Evolutionary conservation across 2,113 vertebrate species (phyloP).

Genomic region (Zootoca vivipara): DNA sequence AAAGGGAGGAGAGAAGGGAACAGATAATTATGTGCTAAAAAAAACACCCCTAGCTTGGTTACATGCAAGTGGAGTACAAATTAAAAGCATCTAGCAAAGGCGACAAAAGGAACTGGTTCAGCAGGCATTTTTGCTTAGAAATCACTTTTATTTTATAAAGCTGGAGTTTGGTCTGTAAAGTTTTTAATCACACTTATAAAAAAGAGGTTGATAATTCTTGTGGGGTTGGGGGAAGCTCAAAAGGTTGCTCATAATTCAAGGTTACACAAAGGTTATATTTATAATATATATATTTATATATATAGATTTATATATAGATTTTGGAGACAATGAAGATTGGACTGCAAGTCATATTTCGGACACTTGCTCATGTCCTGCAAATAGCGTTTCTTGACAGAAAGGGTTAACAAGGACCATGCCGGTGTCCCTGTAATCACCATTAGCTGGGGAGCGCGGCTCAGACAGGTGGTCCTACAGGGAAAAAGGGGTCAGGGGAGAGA

Average conservation of each 20-base stretch:
- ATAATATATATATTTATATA: slow-evolving; percentile 80
- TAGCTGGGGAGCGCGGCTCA: slow-evolving; percentile 91
- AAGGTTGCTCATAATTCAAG: slow-evolving; percentile 75
- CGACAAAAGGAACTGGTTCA: slow-evolving; percentile 51
- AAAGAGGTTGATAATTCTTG: slow-evolving; percentile 85
- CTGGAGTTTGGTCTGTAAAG: slow-evolving; percentile 86
- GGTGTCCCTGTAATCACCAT: slow-evolving; percentile 91
- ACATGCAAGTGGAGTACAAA: not conserved
- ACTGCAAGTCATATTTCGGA: slow-evolving; percentile 84
- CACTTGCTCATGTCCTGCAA: slow-evolving; percentile 91
- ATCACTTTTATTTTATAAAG: slow-evolving; percentile 92
- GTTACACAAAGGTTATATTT: slow-evolving; percentile 84
- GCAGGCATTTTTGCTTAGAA: slow-evolving; percentile 81
- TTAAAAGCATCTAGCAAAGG: not conserved
- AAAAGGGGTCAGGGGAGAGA: not conserved
- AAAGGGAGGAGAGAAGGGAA: not conserved
- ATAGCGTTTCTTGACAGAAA: slow-evolving; percentile 96
- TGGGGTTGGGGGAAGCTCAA: slow-evolving; percentile 74
- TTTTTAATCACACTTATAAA: slow-evolving; percentile 90
- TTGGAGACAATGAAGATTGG: slow-evolving; percentile 64
- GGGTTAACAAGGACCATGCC: slow-evolving; percentile 98
- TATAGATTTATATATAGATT: slow-evolving; percentile 79
- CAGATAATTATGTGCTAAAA: not conserved
- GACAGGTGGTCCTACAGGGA: slow-evolving; percentile 86
- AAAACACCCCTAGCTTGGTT: not conserved